Base-by-base conservation (phyloP, 2,797 vertebrate genomes). In the Sebastes nivosus region DNA sequence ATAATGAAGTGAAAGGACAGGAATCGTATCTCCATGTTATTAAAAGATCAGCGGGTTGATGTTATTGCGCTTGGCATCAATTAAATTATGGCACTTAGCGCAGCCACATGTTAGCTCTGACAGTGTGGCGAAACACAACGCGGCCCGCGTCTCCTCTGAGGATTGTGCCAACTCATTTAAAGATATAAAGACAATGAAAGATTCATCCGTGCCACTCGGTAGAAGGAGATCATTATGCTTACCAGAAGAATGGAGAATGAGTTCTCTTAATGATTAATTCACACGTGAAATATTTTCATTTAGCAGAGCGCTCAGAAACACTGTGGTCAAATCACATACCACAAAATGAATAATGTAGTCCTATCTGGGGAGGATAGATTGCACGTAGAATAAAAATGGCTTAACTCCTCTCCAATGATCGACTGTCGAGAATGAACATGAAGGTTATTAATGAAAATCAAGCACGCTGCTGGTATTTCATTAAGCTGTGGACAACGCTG, bases 231-330 rank as follows among this genome's bases (percentile, higher is more conserved):
- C 81, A 91, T 93, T 92, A 91, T 87, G 66, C 75, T 46, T 65
- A 75, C 46, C 68, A 85, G 87, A 89, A 84, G 87, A 93, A 88
- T 88, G 75, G 89, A 81, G 81, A 81, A 81, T 27, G 83, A 92
- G 86, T 70, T 59, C 82, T 81, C 87, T 77, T 91, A 85, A 94
- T 94, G 87, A 94, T 94, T 93, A 85, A 95, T 94, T 95, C 86
- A 94, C 85, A 93, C 69, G 85, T 93, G 83, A 91, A 93, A 93
- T 89, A 93, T 92, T 93, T 93, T 92, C 88, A 92, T 94, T 94
- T 91, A 92, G 92, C 90, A 77, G 67, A 78, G 76, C 65, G 67
- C 85, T 90, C 80, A 75, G 77, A 91, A 92, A 89, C 87, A 86
- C 89, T 81, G 64, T 72, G 85, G 86, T 90, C 88, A 91, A 88